phyloP scores from a whole-genome alignment of 2,797 vertebrate genomes.

The Ctenochaetus hawaiiensis region DNA sequence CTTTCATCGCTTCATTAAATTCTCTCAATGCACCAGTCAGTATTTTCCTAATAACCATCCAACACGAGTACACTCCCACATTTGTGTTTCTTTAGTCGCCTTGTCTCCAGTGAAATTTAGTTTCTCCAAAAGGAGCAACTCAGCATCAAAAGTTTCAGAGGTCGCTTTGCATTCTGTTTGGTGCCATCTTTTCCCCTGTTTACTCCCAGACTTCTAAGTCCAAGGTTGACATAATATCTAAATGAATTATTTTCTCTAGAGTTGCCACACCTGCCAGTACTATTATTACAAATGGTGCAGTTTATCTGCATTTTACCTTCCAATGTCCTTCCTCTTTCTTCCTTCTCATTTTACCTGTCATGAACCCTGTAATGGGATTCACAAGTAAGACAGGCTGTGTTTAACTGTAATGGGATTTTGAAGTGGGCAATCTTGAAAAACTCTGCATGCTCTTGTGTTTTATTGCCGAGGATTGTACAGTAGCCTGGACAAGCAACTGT shows the following conservation, averaged over 20 bases:
- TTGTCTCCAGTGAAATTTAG: slow-evolving; percentile 27
- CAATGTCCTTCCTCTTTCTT: slow-evolving; percentile 67
- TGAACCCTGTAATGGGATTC: slow-evolving; percentile 65
- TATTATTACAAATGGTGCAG: slow-evolving; percentile 71
- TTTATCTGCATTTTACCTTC: slow-evolving; percentile 71
- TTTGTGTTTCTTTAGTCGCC: slow-evolving; percentile 39
- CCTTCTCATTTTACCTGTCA: slow-evolving; percentile 71
- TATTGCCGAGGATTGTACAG: slow-evolving; percentile 15
- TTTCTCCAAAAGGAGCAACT: slow-evolving; percentile 38
- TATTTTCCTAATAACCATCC: slow-evolving; percentile 56
- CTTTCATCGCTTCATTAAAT: slow-evolving; percentile 48
- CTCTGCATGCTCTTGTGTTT: slow-evolving; percentile 24
- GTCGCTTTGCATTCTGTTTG: slow-evolving; percentile 40
- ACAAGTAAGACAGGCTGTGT: slow-evolving; percentile 60
- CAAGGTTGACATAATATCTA: slow-evolving; percentile 66
- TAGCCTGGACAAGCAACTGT: neutral
- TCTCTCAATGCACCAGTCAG: slow-evolving; percentile 58
- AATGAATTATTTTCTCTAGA: slow-evolving; percentile 67
- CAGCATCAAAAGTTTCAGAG: slow-evolving; percentile 24
- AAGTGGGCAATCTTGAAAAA: slow-evolving; percentile 54
- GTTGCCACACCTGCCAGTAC: slow-evolving; percentile 59
- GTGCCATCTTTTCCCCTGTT: slow-evolving; percentile 15
- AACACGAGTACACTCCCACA: slow-evolving; percentile 39
- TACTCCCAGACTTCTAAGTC: slow-evolving; percentile 41
- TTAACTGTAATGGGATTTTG: slow-evolving; percentile 64